Evolutionary conservation across 1,140 invertebrate species (phyloP), one percentile per base, ranked within the genome.

Genomic region (Panagrolaimus sp.): DNA sequence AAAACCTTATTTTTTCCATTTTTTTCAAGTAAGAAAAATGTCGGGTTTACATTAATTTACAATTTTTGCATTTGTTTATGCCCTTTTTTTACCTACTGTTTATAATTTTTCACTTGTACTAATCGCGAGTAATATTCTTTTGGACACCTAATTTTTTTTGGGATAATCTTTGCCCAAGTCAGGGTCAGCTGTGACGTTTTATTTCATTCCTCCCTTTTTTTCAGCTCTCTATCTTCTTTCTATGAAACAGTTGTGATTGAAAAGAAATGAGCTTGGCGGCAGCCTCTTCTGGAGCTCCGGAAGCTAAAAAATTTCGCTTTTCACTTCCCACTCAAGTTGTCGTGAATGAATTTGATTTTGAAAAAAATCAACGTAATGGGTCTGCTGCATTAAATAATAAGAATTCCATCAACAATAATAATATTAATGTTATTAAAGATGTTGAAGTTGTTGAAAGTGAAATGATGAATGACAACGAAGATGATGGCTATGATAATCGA

Each of bases 231-330:
- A 21, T 52, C n/a, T 52, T n/a, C 48, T 24, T 21, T 52, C 48
- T 52, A 52, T 52, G 48, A 52, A 24, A 52, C 48, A 52, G 48
- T 52, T 52, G 48, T 52, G 48, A 52, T 24, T 66, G 44, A 2
- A n/a, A n/a, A n/a, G n/a, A n/a, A n/a, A 72, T 72, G 71, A 72
- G 71, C 47, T 58, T 72, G 43, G 71, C 71, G 17, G 52, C 71
- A 9, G 71, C 71, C 17, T 72, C 71, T 32, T 70, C 68, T 24
- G 71, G 72, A 48, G 71, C 48, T 14, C 71, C 71, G n/a, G 71
- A 72, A 44, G 71, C 71, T 5, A 72, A 72, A 44, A 72, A 72
- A 44, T 72, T 72, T 26, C 71, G 71, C 15, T 72, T 69, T 43
- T 64, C 71, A 44, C n/a, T 71, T 21, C 70, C 70, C 7, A 71